Percentiles rank a stretch among this genome's conserved stretches.
Conservation (phyloP, 2,888 invertebrate genomes). For the Psylliodes chrysocephalus region DNA sequence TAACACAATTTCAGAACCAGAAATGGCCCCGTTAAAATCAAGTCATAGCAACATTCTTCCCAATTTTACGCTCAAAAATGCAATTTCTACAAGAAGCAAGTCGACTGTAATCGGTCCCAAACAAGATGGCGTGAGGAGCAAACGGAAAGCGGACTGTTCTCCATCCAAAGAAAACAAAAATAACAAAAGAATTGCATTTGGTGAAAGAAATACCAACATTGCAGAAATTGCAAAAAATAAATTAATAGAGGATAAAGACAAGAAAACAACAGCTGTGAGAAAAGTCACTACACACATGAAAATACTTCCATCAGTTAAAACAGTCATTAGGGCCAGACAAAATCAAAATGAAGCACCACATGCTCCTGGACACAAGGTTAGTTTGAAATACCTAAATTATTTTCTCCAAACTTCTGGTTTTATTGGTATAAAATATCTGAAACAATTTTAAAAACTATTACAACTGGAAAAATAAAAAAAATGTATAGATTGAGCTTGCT, state of each 20-base stretch:
- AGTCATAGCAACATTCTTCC: constrained; percentile 51
- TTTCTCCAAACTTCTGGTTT: too few species aligned
- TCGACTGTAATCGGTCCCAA: constrained; percentile 49
- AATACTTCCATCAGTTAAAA: constrained; percentile 58
- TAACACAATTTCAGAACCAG: neutral
- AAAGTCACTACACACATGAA: constrained; percentile 65
- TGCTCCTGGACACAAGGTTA: constrained; percentile 55
- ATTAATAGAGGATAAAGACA: constrained; percentile 50
- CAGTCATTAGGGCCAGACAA: constrained; percentile 60
- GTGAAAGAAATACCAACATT: constrained; percentile 79
- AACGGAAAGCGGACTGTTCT: constrained; percentile 85
- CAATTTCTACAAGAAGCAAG: constrained; percentile 68
- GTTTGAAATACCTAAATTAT: too few species aligned
- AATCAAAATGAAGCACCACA: constrained; percentile 60
- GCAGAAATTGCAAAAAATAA: constrained; percentile 43
- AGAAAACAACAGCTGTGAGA: constrained; percentile 59
- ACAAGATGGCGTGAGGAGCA: constrained; percentile 64
- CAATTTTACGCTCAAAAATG: constrained; percentile 61
- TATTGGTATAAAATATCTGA: too few species aligned
- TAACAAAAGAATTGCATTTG: constrained; percentile 84
- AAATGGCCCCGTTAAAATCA: constrained; percentile 73
- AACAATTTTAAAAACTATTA: too few species aligned
- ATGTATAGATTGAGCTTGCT: too few species aligned
- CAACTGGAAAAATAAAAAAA: too few species aligned
- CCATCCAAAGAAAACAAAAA: constrained; percentile 79